phyloP scores from a whole-genome alignment of 2,888 invertebrate species.

The Vanessa cardui region DNA sequence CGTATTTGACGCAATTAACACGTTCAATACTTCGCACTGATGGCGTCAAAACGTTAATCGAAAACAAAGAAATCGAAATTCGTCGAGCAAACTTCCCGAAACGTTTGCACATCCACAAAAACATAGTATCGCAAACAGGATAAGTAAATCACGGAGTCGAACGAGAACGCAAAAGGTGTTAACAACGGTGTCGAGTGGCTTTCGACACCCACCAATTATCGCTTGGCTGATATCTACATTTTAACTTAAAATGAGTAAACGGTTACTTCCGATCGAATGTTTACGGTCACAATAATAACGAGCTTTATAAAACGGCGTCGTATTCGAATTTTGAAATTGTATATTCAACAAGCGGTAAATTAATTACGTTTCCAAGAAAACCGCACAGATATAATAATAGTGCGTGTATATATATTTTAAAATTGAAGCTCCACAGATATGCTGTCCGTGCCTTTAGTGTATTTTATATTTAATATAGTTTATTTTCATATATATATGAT shows the following conservation, averaged over 20 bases:
- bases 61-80: constrained; percentile 54
- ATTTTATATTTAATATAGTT: no score
- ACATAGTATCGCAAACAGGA: constrained; percentile 66
- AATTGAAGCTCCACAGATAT: no score
- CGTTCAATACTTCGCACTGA: constrained; percentile 16
- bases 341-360: neutral
- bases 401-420: no score
- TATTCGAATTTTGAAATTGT: neutral
- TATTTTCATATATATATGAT: no score
- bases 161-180: constrained; percentile 65
- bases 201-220: constrained; percentile 78
- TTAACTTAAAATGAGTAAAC: constrained; percentile 52
- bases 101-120: constrained; percentile 64
- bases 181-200: constrained; percentile 63
- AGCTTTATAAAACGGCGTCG: constrained; percentile 4
- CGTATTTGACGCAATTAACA: neutral
- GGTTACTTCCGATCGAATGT: constrained; percentile 56
- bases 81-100: constrained; percentile 50
- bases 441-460: no score
- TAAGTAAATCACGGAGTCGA: constrained; percentile 58
- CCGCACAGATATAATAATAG: neutral
- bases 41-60: constrained; percentile 36
- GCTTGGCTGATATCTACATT: constrained; percentile 65
- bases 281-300: constrained; percentile 24
- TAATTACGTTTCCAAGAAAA: neutral